These are phyloP conservation scores for Silurus aristotelis DNA, from an alignment of 2,797 vertebrate genomes.

Conservation along the genomic window DNA sequence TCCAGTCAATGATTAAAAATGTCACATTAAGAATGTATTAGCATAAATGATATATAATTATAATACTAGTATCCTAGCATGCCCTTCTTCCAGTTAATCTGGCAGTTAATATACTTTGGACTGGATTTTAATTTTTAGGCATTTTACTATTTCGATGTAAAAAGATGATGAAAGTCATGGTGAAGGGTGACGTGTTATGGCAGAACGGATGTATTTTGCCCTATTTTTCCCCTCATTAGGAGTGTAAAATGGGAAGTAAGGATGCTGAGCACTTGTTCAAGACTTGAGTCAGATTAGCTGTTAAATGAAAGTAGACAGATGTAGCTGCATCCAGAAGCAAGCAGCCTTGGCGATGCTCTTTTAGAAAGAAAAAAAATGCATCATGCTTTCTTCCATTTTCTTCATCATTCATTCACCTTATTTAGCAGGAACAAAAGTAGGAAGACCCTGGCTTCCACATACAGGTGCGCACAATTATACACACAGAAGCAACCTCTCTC, in stretches of 20 bases:
- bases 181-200: constrained; percentile 36
- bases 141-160: constrained; percentile 31
- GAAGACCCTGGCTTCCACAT: constrained; percentile 19
- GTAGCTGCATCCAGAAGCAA: constrained; percentile 35
- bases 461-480: background rate
- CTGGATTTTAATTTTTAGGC: constrained; percentile 32
- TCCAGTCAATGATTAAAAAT: constrained; percentile 13
- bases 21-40: constrained; percentile 16
- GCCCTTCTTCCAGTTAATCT: constrained; percentile 41
- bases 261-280: constrained; percentile 43
- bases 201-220: constrained; percentile 2
- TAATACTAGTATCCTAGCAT: constrained; percentile 6
- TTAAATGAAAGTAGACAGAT: constrained; percentile 62
- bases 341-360: constrained; percentile 16
- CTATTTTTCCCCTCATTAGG: constrained; percentile 35
- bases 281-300: constrained; percentile 49
- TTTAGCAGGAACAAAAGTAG: constrained; percentile 28
- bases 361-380: constrained; percentile 12
- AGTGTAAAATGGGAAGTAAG: constrained; percentile 45
- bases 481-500: background rate
- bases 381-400: constrained; percentile 19
- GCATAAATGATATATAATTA: constrained; percentile 4
- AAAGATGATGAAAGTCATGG: constrained; percentile 44
- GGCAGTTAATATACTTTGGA: constrained; percentile 36
- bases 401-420: constrained; percentile 48